Conservation (phyloP, 1,140 invertebrate species). For the Hormaphis cornu region DNA sequence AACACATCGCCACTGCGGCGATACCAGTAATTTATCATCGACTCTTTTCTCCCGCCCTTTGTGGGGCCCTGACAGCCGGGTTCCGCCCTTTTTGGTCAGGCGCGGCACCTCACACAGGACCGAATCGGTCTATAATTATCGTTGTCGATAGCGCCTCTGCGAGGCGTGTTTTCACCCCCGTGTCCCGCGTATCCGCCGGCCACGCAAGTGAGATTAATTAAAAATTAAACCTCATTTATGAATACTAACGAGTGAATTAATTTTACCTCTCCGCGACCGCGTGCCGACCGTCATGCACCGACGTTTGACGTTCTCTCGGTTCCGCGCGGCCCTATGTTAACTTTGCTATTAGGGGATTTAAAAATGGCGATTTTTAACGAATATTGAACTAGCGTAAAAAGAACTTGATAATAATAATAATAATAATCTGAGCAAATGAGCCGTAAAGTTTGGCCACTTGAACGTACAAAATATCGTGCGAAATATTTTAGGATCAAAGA, state of each 20-base stretch:
- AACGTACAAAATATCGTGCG: too few species aligned
- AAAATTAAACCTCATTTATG: constrained; percentile 21
- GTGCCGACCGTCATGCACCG: background rate
- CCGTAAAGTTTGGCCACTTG: too few species aligned
- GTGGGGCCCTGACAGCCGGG: background rate
- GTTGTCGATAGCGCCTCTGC: too few species aligned
- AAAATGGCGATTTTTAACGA: too few species aligned
- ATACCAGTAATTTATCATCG: constrained; percentile 25
- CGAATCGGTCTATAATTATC: constrained; percentile 13
- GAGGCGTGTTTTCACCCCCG: too few species aligned
- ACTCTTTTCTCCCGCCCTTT: constrained; percentile 6
- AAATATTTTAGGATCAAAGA: too few species aligned
- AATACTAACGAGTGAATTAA: background rate
- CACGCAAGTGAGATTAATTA: background rate
- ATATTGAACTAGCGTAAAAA: too few species aligned
- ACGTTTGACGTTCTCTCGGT: background rate
- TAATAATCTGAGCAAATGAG: too few species aligned
- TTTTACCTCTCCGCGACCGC: background rate
- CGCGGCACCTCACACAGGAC: background rate
- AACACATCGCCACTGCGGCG: background rate
- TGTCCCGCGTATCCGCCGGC: background rate
- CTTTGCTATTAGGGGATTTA: too few species aligned
- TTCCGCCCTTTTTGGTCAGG: background rate
- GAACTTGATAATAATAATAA: too few species aligned
- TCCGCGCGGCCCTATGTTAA: too few species aligned